Evolutionary conservation across 2,113 vertebrate genomes (phyloP).

Genomic region (Cygnus atratus): DNA sequence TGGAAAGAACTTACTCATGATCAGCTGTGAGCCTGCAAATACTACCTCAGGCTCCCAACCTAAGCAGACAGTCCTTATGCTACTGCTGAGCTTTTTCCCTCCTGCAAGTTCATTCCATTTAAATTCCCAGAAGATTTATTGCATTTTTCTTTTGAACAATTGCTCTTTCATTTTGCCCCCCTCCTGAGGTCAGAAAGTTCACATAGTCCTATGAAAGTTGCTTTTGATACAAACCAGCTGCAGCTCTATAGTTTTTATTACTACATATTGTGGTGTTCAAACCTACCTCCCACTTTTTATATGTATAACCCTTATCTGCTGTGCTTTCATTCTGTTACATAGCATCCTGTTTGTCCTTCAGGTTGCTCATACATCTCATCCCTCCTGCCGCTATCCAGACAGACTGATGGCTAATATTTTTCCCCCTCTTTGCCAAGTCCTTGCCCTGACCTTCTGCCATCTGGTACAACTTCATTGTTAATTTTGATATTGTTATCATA

Average conservation of each 20-base stretch:
- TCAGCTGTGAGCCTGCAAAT: not conserved
- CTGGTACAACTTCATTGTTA: constrained; percentile 51
- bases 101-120: not conserved
- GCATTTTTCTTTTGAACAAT: not conserved
- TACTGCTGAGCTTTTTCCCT: not conserved
- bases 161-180: not conserved
- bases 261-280: not conserved
- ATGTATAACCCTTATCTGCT: not conserved
- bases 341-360: constrained; percentile 30
- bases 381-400: constrained; percentile 44
- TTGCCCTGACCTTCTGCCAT: constrained; percentile 54
- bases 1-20: not conserved
- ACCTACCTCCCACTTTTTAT: not conserved
- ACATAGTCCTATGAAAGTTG: not conserved
- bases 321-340: not conserved
- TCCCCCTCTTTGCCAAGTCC: constrained; percentile 32
- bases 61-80: not conserved
- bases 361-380: constrained; percentile 40
- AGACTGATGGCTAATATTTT: constrained; percentile 42
- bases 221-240: not conserved
- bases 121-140: not conserved
- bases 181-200: not conserved
- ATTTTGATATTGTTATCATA: not conserved
- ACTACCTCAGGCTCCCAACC: not conserved
- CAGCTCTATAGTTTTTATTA: not conserved